These are phyloP conservation scores for Ormyrus pomaceus DNA, from an alignment of 2,888 invertebrate species.

Conservation along the genomic window DNA sequence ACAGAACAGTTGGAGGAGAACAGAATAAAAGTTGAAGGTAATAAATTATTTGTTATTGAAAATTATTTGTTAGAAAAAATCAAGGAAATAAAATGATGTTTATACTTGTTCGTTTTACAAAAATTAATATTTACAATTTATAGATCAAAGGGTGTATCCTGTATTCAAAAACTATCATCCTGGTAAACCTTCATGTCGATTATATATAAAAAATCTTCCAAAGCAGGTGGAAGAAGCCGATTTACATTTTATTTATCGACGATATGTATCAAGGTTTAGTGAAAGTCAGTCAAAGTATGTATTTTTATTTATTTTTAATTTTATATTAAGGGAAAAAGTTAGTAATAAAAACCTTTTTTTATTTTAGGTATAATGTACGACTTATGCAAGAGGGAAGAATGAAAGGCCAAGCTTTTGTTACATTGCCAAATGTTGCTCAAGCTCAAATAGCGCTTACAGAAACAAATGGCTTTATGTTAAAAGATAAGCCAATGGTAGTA, in stretches of 20 bases:
- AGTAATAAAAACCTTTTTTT: slow-evolving; percentile 20
- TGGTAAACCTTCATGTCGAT: slow-evolving; percentile 87
- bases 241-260: slow-evolving; percentile 85
- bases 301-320: slow-evolving; percentile 25
- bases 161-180: slow-evolving; percentile 91
- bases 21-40: slow-evolving; percentile 81
- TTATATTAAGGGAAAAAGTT: slow-evolving; percentile 7
- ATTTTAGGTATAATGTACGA: slow-evolving; percentile 81
- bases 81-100: not conserved
- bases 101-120: not conserved
- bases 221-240: slow-evolving; percentile 87
- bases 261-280: slow-evolving; percentile 78
- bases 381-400: slow-evolving; percentile 96
- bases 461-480: slow-evolving; percentile 91
- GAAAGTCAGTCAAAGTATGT: slow-evolving; percentile 61
- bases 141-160: slow-evolving; percentile 84
- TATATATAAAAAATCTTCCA: slow-evolving; percentile 95
- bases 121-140: slow-evolving; percentile 45
- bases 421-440: slow-evolving; percentile 82
- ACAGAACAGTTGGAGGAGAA: slow-evolving; percentile 82
- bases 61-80: no score
- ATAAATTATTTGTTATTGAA: slow-evolving; percentile 5
- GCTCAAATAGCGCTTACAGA: slow-evolving; percentile 87
- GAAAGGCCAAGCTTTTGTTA: slow-evolving; percentile 97
- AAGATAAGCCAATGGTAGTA: slow-evolving; percentile 94